Evolutionary conservation across 2,888 invertebrate genomes (phyloP), one percentile per base, ranked within the genome.

Genomic region (Oxyscelio sp.): DNA sequence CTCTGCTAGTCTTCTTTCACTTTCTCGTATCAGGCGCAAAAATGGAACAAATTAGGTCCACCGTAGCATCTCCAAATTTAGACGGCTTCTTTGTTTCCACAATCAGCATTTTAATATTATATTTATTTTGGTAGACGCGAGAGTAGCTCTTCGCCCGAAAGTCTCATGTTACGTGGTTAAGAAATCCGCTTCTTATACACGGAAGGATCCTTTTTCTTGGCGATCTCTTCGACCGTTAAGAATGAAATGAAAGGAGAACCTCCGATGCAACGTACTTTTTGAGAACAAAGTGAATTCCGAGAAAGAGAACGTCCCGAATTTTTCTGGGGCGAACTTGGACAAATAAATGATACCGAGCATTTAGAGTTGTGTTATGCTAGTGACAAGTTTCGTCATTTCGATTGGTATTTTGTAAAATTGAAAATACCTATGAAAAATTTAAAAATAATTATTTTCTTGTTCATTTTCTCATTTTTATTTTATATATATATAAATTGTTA

Each of bases 151-250:
- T n/a, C 22, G 54, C 38, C 38, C 17, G 6, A 63, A 74, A 52
- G 70, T 82, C 70, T 82, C 82, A 63, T 24, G 40, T 82, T 82
- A 50, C 82, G 75, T 68, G 63, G 75, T 75, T 82, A 24, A 75
- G 82, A 82, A 82, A 82, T 70, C 68, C 22, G 54, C 50, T 65
- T 65, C 54, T 31, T 19, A 22, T 74, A 75, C 63, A 82, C 70
- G 82, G 82, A 75, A 75, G 75, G 82, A 58, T 75, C 75, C 70
- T 75, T 45, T 82, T 75, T 82, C 75, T 68, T 56, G 24, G 65
- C 61, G 34, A 63, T 74, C 59, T 54, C 52, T 13, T 70, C 74
- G 54, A 68, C 75, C 82, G 74, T 81, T 81, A 75, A 81, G 40
- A 54, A 21, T 66, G 66, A 73, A 66, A 73, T 73, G 31, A 58